Base-by-base conservation (phyloP, 2,888 invertebrate species). In the Caradrina clavipalpis region DNA sequence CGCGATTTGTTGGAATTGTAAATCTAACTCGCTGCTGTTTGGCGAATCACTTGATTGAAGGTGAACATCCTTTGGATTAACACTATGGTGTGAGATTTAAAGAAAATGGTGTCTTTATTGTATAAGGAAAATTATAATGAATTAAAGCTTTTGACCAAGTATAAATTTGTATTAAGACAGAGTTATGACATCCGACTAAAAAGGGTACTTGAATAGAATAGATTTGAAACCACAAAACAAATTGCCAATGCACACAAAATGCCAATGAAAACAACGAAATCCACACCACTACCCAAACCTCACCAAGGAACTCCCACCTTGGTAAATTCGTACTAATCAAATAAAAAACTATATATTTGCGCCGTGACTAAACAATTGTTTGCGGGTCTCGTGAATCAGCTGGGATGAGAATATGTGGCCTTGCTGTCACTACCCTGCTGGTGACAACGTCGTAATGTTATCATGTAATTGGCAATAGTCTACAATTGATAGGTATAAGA, bases 351-450 rank as follows among this genome's bases (percentile, higher is more conserved):
- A 65, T 59, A 59, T 56, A 76, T 82, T 57, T 26, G 39, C n/a
- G 10, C 42, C 55, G 67, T 83, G 83, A 84, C 81, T 80, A 80
- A 80, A 74, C 69, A 69, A 76, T 71, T 69, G 72, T 69, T 73
- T 74, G 56, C 66, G 21, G 63, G 56, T 57, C 47, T 58, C 15
- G 62, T 85, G 81, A 85, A 69, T 83, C 83, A 83, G 74, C 67
- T 49, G 73, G 64, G 81, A 79, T 81, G 63, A 73, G 73, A 81
- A 80, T 70, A 76, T 65, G 62, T 69, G 83, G 76, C 83, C 85
- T 83, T 79, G 73, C 51, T 64, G 62, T 53, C 71, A 39, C 53
- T 76, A 54, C 54, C 61, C 62, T 21, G 72, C 51, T 42, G 64
- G 21, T 42, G 17, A 54, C 56, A 19, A 15, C 76, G 26, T 78